Percentiles rank a stretch among this genome's conserved stretches.
Conservation (phyloP, 2,888 invertebrate genomes). For the Mythimna impura region DNA sequence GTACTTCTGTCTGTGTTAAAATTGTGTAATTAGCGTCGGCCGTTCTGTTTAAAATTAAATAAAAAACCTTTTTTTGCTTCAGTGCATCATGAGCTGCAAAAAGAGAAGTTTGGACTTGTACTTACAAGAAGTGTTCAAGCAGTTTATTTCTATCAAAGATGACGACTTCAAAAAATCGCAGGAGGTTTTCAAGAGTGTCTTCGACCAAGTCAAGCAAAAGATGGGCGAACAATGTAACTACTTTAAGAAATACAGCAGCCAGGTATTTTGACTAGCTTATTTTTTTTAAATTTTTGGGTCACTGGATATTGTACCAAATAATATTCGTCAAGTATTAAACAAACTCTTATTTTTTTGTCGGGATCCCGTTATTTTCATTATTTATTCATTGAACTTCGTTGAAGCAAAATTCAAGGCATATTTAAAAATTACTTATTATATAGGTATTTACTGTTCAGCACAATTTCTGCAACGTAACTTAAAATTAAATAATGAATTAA, state of each 20-base stretch:
- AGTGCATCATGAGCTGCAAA: constrained; percentile 74
- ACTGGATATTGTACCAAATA: constrained; percentile 10
- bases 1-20: too few relatives aligned
- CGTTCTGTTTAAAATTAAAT: too few relatives aligned
- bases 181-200: constrained; percentile 82
- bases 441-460: too few relatives aligned
- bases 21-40: too few relatives aligned
- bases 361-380: background rate
- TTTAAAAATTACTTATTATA: background rate
- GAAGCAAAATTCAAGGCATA: background rate
- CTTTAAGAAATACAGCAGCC: constrained; percentile 79
- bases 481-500: background rate
- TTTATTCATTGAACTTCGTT: background rate
- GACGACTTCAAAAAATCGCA: constrained; percentile 78
- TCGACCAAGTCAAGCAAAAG: constrained; percentile 79
- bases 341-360: background rate
- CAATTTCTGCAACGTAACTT: constrained; percentile 1
- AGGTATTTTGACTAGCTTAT: constrained; percentile 67
- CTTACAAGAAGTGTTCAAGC: constrained; percentile 78
- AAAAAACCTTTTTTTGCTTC: constrained; percentile 8
- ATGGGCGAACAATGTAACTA: constrained; percentile 84
- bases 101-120: constrained; percentile 78
- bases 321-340: constrained; percentile 27
- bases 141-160: constrained; percentile 81
- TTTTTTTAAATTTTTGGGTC: background rate